These are phyloP conservation scores for Synergus gifuensis DNA, from an alignment of 2,888 invertebrate species.

Conservation along the genomic window DNA sequence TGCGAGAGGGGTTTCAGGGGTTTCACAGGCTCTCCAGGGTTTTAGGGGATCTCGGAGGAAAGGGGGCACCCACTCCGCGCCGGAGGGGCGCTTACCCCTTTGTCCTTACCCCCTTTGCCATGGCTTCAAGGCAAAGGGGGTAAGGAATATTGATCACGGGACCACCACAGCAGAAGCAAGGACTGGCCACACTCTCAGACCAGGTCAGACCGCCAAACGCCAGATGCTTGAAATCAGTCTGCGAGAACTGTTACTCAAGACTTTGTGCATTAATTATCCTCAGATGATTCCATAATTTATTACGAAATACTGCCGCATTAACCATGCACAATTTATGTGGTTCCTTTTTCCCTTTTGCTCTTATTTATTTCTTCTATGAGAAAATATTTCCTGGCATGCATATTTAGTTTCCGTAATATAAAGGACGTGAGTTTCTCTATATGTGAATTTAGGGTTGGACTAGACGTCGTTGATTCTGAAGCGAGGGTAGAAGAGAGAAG, in stretches of 20 bases:
- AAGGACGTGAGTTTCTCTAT: background rate
- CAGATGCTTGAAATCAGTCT: slow-evolving; percentile 74
- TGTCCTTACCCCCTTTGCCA: no score
- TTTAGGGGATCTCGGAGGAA: slow-evolving; percentile 60
- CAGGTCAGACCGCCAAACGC: slow-evolving; percentile 72
- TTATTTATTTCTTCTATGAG: background rate
- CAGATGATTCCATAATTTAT: slow-evolving; percentile 17
- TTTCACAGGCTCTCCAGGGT: slow-evolving; percentile 65
- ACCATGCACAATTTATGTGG: background rate
- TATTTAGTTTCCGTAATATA: background rate
- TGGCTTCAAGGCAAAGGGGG: slow-evolving; percentile 74
- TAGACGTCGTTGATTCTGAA: background rate
- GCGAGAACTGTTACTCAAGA: slow-evolving; percentile 56
- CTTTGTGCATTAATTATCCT: slow-evolving; percentile 19
- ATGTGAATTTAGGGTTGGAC: background rate
- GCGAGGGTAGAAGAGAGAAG: slow-evolving; percentile 12
- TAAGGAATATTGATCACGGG: slow-evolving; percentile 78
- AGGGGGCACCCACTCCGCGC: slow-evolving; percentile 64
- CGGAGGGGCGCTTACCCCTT: slow-evolving; percentile 66
- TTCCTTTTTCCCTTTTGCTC: background rate
- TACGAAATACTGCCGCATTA: background rate
- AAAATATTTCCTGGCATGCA: background rate
- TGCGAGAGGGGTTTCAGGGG: slow-evolving; percentile 76
- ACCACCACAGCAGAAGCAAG: slow-evolving; percentile 66
- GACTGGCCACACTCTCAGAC: slow-evolving; percentile 68